Evolutionary conservation across 2,797 vertebrate species (phyloP), one percentile per base, ranked within the genome.

Genomic region (Lates japonicus): DNA sequence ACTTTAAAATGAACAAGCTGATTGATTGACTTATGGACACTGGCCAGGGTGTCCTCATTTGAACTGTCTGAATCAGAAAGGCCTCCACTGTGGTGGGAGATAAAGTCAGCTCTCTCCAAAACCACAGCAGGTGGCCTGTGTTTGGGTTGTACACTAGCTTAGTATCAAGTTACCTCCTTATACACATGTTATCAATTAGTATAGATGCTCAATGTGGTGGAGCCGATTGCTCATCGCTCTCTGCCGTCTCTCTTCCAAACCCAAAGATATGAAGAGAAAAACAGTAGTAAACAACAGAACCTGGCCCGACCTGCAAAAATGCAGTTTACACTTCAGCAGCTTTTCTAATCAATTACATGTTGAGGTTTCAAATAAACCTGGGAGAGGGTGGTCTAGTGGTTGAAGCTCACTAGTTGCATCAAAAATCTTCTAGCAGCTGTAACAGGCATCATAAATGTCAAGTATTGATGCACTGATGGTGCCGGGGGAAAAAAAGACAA

Each of bases 81-180:
- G 91, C 90, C 89, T 87, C 64, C 35, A 58, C 84, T 65, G 86
- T 83, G 85, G 76, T 76, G 81, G 80, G 79, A 88, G 89, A 88
- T 81, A 74, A 83, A 84, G 76, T 58, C 80, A 10, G 41, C 76
- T 81, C 80, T 68, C 67, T 78, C 76, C 73, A 84, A 87, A 93
- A 90, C 89, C 87, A 59, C 90, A 94, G 92, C 94, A 95, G 93
- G 94, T 95, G 93, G 91, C 87, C 91, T 84, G 92, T 88, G 93
- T 94, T 94, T 93, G 86, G 81, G 90, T 90, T 81, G 81, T 90
- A 79, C 86, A 72, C 90, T 80, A 74, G 84, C 82, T 76, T 46
- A 64, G 81, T 84, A 83, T 94, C 85, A 70, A 33, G 79, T 95
- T 92, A 76, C 92, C 55, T 85, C 76, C 79, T 63, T 62, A 77